A percentile compares a stretch with the other conserved stretches of the same genome.
These are phyloP conservation scores for Euura lappo DNA, from an alignment of 1,140 invertebrate genomes.

Conservation along the genomic window DNA sequence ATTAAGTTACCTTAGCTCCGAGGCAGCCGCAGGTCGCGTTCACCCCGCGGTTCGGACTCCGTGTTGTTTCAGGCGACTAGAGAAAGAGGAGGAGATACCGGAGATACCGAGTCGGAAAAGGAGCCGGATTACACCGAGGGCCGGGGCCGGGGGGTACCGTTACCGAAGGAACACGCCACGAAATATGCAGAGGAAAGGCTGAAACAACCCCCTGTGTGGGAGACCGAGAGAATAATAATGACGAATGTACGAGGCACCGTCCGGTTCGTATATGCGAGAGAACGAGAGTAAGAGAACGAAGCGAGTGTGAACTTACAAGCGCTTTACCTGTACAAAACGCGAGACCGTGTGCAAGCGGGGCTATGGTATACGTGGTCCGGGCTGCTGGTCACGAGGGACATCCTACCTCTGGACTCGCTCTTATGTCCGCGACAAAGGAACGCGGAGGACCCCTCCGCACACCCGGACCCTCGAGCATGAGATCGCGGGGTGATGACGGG, in stretches of 20 bases:
- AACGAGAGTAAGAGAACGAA: slow-evolving; percentile 21
- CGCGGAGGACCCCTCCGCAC: too few species aligned
- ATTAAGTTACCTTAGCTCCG: slow-evolving; percentile 41
- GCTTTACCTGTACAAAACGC: neutral
- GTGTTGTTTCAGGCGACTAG: neutral
- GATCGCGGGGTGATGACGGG: neutral
- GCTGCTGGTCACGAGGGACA: slow-evolving; percentile 13
- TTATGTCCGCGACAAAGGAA: neutral
- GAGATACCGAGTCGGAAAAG: too few species aligned
- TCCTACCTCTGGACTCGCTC: slow-evolving; percentile 14
- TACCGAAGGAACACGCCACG: neutral
- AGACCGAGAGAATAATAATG: neutral
- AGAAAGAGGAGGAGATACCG: neutral
- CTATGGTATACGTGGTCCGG: neutral
- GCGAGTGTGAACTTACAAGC: slow-evolving; percentile 26
- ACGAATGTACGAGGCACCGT: neutral
- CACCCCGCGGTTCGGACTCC: neutral
- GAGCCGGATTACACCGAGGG: neutral
- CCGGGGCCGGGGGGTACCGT: too few species aligned
- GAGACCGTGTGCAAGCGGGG: neutral
- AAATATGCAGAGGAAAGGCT: slow-evolving; percentile 9
- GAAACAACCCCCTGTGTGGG: neutral
- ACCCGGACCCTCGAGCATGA: neutral
- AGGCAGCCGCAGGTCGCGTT: neutral
- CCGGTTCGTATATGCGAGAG: slow-evolving; percentile 13